Percentiles rank a stretch among this genome's conserved stretches.
These are phyloP conservation scores for Phyllostomus hastatus DNA, from an alignment of 2,113 vertebrate genomes.

Conservation along the genomic window DNA sequence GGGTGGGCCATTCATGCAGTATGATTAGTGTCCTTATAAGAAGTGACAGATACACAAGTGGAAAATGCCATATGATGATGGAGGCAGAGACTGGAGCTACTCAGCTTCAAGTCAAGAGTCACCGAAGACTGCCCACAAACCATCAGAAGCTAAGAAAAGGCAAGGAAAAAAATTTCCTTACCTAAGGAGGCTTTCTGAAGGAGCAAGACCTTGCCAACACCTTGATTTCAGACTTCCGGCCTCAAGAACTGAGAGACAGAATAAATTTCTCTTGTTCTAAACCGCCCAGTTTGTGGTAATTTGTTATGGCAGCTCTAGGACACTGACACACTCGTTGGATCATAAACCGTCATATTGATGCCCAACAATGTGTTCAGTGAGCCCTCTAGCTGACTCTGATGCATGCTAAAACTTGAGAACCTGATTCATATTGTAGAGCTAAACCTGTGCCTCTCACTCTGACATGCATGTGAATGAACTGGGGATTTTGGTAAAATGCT, in stretches of 20 bases:
- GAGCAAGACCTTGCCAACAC: neutral
- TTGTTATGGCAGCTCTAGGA: neutral
- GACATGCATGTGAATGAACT: neutral
- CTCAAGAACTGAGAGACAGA: neutral
- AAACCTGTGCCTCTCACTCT: neutral
- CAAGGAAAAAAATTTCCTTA: neutral
- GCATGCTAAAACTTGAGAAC: neutral
- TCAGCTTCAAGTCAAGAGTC: neutral
- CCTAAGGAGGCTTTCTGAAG: neutral
- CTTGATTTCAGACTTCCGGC: neutral
- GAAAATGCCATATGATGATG: neutral
- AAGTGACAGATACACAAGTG: neutral
- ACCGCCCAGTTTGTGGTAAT: neutral
- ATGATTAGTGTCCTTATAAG: neutral
- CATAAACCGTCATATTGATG: neutral
- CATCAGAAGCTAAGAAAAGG: neutral
- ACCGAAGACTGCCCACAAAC: neutral
- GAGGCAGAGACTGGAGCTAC: neutral
- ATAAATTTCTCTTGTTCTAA: neutral
- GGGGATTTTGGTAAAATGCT: neutral
- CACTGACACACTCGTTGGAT: neutral
- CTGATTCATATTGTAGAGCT: neutral
- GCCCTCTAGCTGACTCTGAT: neutral
- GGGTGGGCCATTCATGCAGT: neutral
- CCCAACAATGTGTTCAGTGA: neutral